Base-by-base conservation (phyloP, 1,140 invertebrate species). In the Babylonia areolata region DNA sequence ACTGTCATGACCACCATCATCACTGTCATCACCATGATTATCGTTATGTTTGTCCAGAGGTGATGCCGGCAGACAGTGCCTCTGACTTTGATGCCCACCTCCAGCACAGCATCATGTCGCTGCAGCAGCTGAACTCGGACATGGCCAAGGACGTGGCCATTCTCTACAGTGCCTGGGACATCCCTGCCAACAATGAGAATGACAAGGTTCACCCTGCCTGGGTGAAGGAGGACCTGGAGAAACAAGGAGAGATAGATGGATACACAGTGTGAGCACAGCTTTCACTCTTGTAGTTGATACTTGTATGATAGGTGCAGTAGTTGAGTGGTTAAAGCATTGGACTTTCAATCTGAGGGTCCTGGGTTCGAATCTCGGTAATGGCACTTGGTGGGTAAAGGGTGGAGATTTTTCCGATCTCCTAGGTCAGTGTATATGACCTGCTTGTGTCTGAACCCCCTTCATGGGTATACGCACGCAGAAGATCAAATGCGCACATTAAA, bases 21-120 rank as follows among this genome's bases (percentile, higher is more conserved):
- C n/a, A 35, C 28, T 35, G 28, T 80, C 39, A n/a, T 35, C 78
- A 35, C 37, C 23, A 80, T 40, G 9, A 51, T 51, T 51, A 51
- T 9, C 17, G 46, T 51, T 51, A 9, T 51, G 9, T 51, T 9
- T 51, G 46, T 84, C 40, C 88, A 94, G 92, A 90, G 54, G 87
- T 91, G 39, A 92, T 93, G 90, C 93, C 93, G 54, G 88, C 91
- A 9, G 90, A 93, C 85, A 91, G 87, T 64, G 86, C 85, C 31
- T 85, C 89, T 23, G 90, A 92, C 78, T 93, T 92, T 91, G 93
- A 94, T 86, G 86, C 91, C 28, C 93, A 94, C 46, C 89, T 94
- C 11, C 91, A 93, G 46, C 87, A 90, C 78, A 90, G 90, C 84
- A 88, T 94, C 9, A 90, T 89, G 31, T 87, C 91, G 2, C 87